Percentiles rank a stretch among this genome's conserved stretches.
Evolutionary conservation across 2,113 vertebrate species (phyloP).

Genomic region (Camarhynchus parvulus): DNA sequence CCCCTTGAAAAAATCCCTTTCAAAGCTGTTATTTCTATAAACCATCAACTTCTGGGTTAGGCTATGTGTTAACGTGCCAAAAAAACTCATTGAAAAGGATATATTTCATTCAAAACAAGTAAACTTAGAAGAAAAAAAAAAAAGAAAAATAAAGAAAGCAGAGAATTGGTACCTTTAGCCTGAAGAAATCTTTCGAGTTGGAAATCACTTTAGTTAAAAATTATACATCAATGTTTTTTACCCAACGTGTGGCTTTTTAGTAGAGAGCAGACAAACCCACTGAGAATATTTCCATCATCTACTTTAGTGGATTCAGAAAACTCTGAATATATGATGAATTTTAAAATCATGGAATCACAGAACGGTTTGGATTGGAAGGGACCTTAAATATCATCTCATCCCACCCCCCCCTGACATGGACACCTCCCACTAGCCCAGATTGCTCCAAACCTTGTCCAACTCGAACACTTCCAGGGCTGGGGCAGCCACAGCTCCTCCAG

Average conservation of each 20-base stretch:
- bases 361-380: not conserved
- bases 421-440: accelerated
- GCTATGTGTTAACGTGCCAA: conserved; percentile 4
- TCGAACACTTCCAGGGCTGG: not conserved
- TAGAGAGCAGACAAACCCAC: not conserved
- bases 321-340: not conserved
- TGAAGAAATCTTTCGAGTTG: not conserved
- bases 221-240: not conserved
- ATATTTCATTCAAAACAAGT: conserved; percentile 7
- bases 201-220: not conserved
- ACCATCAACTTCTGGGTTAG: not conserved
- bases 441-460: accelerated
- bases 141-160: not conserved
- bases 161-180: not conserved
- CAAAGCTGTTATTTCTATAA: conserved; percentile 24
- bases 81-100: not conserved
- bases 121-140: not conserved
- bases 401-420: not conserved
- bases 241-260: not conserved
- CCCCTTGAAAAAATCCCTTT: not conserved
- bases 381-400: not conserved
- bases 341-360: not conserved
- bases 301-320: not conserved
- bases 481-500: not conserved
- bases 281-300: not conserved